Conservation (phyloP, 92 coral and sea anemone species). For the Isaurus tuberculatus region DNA sequence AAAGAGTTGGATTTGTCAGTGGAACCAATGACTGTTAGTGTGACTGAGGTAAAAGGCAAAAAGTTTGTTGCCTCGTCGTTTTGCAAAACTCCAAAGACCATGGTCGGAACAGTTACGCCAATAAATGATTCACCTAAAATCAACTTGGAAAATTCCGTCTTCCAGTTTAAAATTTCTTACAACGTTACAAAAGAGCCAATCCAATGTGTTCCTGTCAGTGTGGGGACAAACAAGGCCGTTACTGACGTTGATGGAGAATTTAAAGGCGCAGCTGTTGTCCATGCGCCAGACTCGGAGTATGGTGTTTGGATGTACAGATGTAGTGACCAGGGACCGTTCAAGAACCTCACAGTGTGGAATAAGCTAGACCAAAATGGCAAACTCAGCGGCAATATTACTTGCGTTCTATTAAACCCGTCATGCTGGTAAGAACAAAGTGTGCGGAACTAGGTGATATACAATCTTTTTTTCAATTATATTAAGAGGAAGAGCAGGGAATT, state of each 20-base stretch:
- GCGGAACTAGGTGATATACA: background rate
- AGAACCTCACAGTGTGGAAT: background rate
- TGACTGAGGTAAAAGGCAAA: background rate
- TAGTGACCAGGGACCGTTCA: background rate
- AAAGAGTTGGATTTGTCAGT: background rate
- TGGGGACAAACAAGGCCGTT: background rate
- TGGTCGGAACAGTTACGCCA: background rate
- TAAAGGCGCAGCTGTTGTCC: background rate
- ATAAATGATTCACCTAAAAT: slow-evolving; percentile 1
- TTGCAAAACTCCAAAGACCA: slow-evolving; percentile 1
- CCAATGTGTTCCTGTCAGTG: background rate
- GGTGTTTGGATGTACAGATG: slow-evolving; percentile 33
- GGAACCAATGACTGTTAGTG: background rate
- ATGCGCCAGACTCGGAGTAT: background rate
- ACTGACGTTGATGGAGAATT: background rate
- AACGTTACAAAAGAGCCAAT: slow-evolving; percentile 23
- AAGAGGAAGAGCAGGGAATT: background rate
- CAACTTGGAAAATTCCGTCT: background rate
- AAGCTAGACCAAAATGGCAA: background rate
- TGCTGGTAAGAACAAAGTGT: slow-evolving; percentile 20
- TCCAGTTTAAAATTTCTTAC: background rate
- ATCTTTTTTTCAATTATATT: background rate
- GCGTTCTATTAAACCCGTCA: slow-evolving; percentile 6
- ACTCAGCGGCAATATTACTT: background rate
- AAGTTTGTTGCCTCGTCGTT: background rate